Conservation (phyloP, 2,797 vertebrate genomes). For the Prionace glauca region DNA sequence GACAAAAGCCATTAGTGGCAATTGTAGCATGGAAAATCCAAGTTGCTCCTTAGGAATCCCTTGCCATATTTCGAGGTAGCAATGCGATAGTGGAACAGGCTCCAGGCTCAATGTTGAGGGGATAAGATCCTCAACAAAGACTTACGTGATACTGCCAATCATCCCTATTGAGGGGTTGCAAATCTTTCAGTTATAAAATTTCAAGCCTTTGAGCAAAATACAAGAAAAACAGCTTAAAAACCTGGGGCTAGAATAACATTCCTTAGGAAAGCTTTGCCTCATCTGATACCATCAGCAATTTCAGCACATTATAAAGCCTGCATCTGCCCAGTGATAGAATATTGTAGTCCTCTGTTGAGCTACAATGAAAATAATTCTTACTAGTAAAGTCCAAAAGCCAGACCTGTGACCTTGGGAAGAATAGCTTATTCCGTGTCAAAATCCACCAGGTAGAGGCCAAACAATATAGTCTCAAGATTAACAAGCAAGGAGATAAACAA, state of each 20-base stretch:
- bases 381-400: not conserved
- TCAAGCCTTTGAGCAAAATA: not conserved
- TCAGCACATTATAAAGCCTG: not conserved
- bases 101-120: not conserved
- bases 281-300: constrained; percentile 6
- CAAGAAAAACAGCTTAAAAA: not conserved
- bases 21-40: not conserved
- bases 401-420: not conserved
- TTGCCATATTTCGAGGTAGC: not conserved
- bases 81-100: not conserved
- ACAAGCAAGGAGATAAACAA: not conserved
- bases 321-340: not conserved
- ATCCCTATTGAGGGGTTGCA: not conserved
- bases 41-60: not conserved
- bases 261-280: not conserved
- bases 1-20: not conserved
- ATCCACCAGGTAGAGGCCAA: not conserved
- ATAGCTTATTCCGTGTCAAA: not conserved
- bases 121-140: not conserved
- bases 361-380: constrained; percentile 5
- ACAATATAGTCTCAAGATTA: not conserved
- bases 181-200: not conserved
- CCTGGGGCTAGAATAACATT: not conserved
- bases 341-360: not conserved
- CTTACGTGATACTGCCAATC: not conserved